Evolutionary conservation across 2,797 vertebrate species (phyloP), one percentile per base, ranked within the genome.

Genomic region (Phataginus tricuspis): DNA sequence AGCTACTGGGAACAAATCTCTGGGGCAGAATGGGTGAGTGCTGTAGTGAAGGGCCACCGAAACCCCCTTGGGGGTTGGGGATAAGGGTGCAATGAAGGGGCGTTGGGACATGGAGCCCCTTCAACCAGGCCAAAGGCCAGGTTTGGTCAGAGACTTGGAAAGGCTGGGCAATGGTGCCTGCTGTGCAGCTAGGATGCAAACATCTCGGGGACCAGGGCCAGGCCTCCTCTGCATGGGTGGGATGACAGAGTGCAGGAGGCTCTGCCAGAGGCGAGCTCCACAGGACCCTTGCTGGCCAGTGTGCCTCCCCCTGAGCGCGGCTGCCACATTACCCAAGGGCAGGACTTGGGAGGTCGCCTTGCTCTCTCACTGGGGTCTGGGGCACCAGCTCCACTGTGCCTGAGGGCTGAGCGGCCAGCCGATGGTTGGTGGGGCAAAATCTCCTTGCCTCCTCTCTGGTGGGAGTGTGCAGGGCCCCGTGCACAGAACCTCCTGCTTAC

Each of bases 401-500:
- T 2, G 3, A 66, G 51, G 55, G 55, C 5, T 16, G 25, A 23
- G 15, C 42, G 34, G 66, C 3, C 5, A n/a, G 16, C 39, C 2
- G 45, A 45, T 45, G 45, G 45, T 12, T 31, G 11, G 55, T 39
- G 31, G 49, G 37, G 19, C 34, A 37, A 37, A 57, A 3, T 15
- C 63, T 18, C 12, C 55, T 69, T 71, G 27, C 37, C 14, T 23
- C 12, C 18, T 19, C 45, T 37, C 21, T 23, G 12, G 71, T 16
- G 18, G 23, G 13, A 29, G 64, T 25, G 11, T 1, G 21, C 8
- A 42, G 87, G 77, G 55, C 42, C 75, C 1, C 3, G 13, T 96
- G 97, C 39, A 13, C 2, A 1, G 23, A 31, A 57, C 59, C 31
- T 49, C 72, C 88, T 2, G 37, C 98, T 98, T 98, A 99, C 99